Conservation (phyloP, 2,113 vertebrate genomes). For the Montifringilla adamsi region DNA sequence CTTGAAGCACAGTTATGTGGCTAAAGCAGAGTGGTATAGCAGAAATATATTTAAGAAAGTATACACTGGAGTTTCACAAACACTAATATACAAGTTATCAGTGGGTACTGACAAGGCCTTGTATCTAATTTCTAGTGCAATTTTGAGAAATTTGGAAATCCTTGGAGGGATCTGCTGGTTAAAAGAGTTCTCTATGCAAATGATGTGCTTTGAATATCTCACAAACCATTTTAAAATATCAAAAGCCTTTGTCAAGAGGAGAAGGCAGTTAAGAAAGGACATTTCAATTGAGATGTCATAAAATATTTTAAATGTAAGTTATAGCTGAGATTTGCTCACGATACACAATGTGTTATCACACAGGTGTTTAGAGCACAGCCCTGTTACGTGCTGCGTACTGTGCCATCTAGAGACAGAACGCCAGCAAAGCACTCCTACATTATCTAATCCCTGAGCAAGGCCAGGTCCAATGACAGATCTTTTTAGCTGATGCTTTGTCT, state of each 20-base stretch:
- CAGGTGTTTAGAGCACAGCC: background rate
- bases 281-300: background rate
- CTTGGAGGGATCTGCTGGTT: background rate
- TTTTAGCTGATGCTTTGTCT: background rate
- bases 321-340: background rate
- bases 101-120: background rate
- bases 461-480: background rate
- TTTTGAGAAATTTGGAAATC: background rate
- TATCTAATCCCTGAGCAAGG: background rate
- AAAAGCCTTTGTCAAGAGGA: background rate
- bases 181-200: background rate
- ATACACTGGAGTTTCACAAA: background rate
- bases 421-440: accelerated
- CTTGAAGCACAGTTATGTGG: background rate
- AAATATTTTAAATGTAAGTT: background rate
- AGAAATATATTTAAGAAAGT: background rate
- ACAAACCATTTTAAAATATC: background rate
- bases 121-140: background rate
- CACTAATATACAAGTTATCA: background rate
- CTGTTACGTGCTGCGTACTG: background rate
- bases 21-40: background rate
- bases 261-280: background rate
- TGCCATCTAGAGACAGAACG: background rate
- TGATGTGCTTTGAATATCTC: background rate
- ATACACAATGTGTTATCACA: background rate